Evolutionary conservation across 2,797 vertebrate species (phyloP), one percentile per base, ranked within the genome.

Genomic region (Siniperca obscura): DNA sequence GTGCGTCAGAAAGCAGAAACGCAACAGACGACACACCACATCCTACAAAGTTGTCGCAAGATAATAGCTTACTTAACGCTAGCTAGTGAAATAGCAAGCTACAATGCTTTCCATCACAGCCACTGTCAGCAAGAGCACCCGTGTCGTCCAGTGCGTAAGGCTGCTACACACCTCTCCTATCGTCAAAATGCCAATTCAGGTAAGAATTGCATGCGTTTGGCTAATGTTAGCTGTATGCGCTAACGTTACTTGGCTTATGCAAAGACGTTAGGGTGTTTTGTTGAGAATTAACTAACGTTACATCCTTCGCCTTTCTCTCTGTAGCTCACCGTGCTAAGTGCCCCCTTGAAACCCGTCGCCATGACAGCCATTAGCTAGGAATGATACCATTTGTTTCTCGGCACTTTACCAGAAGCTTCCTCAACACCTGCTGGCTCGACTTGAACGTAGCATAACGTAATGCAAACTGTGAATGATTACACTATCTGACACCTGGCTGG

Each of bases 101-200:
- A n/a, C 4, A 5, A 95, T 96, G 95, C 78, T 92, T 7, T 67
- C 46, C 5, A 1, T 84, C 19, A 56, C 74, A 3, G 27, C 73
- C 1, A 0, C 40, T 0, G 16, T 95, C 8, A 57, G 72, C 3
- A 93, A 44, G 85, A 61, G 17, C 85, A 42, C 3, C 67, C 73
- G 82, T 4, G 66, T 72, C 1, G 0, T 81, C 22, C 81, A 55
- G 19, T 27, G 61, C 44, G 16, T 62, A 0, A 82, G 91, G 72
- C 80, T 76, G 2, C 50, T 96, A 2, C 94, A 94, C 79, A 57
- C 73, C 0, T 87, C 94, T 38, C 7, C 68, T 1, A 0, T 36
- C 19, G 48, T 36, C 53, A 93, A 87, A 48, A 96, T 96, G 96
- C 95, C 95, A 0, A 96, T 96, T 53, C 66, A 95, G 96, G 96